Base-by-base conservation (phyloP, 2,888 invertebrate genomes). In the Drosophila mayaguana region DNA sequence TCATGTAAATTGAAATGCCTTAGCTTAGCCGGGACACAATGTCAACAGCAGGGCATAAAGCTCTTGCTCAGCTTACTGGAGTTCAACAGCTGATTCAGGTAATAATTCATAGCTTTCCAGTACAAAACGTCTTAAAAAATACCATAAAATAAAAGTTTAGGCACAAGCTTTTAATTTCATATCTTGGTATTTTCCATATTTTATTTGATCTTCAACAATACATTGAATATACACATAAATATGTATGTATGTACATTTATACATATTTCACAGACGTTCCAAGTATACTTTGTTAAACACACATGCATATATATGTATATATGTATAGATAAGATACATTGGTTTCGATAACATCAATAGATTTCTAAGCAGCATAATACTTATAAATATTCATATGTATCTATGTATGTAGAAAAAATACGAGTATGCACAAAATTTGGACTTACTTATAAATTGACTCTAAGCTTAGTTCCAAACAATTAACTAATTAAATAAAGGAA, bases 181-280 rank as follows among this genome's bases (percentile, higher is more conserved):
- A 42, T 46, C 42, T 32, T 51, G 43, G 63, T 72, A 72, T 72
- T 64, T 72, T 38, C n/a, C n/a, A 70, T 50, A 51, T 60, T 87
- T 74, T 79, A 87, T 84, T 84, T 82, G 70, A 74, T 68, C 65
- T 72, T 66, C 56, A 75, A 68, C 72, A 72, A 71, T 65, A 71
- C 75, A 78, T 66, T 69, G 74, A 75, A 69, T 71, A 64, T 69
- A 69, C 51, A 83, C 70, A 75, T 75, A 50, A 46, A 25, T 46
- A 32, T 18, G 66, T 54, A 72, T 61, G 7, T 53, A 36, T 53
- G 36, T 38, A 36, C 70, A 32, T 22, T 8, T 3, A 11, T 28
- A n/a, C 6, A 28, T 48, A n/a, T 11, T 83, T 88, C 81, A 86
- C 88, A 88, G 87, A 83, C 81, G 76, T 63, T 86, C 71, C 57